These are phyloP conservation scores for Darwinula stevensoni DNA, from an alignment of 2,888 invertebrate species.

Conservation along the genomic window DNA sequence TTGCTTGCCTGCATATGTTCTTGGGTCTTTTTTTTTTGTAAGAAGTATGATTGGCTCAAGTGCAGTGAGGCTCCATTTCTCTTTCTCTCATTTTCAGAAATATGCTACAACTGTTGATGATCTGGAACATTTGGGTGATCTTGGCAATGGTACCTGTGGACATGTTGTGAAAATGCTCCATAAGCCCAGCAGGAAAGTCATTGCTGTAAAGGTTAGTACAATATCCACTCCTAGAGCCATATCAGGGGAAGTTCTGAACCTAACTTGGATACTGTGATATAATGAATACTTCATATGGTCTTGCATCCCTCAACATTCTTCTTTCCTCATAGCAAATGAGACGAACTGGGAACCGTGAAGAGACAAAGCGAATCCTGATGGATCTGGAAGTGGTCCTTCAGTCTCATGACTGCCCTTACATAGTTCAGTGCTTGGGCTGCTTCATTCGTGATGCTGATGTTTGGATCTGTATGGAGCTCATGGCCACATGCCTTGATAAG, in stretches of 20 bases:
- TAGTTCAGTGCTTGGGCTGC: constrained; percentile 87
- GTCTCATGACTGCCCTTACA: constrained; percentile 84
- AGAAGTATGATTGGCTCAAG: too few species aligned
- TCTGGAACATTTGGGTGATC: constrained; percentile 51
- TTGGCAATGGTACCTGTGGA: constrained; percentile 86
- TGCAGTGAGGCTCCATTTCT: too few species aligned
- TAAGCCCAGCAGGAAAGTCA: constrained; percentile 46
- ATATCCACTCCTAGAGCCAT: neutral
- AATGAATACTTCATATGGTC: constrained; percentile 4
- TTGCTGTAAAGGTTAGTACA: constrained; percentile 57
- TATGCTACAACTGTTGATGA: constrained; percentile 55
- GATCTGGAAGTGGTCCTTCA: constrained; percentile 94
- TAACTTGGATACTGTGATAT: neutral
- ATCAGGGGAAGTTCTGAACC: neutral
- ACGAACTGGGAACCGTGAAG: constrained; percentile 79
- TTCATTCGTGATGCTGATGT: constrained; percentile 92
- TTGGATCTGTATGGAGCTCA: constrained; percentile 99
- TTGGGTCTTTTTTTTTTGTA: too few species aligned
- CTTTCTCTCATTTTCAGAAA: too few species aligned
- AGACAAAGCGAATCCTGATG: constrained; percentile 93
- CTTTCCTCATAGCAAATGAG: constrained; percentile 53
- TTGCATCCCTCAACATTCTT: constrained; percentile 1
- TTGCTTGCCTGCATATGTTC: too few species aligned
- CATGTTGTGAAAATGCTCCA: constrained; percentile 92
- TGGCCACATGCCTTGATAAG: constrained; percentile 97